Conservation (phyloP, 30 jellyfish, hydroid and myxozoan genomes). For the Cassiopea andromeda region DNA sequence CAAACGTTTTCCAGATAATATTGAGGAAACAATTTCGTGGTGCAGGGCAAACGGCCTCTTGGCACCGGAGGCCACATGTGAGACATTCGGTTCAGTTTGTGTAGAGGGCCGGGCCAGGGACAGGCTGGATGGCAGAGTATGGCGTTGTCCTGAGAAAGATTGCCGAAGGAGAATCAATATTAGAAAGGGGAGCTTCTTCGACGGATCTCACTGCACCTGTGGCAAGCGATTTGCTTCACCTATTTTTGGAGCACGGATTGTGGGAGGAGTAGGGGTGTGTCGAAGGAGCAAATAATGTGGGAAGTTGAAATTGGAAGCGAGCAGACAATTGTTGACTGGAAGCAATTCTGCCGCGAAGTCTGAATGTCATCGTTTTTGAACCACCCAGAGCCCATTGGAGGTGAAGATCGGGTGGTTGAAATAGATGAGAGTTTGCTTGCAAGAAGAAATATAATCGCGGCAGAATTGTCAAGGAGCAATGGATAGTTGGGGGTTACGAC, state of each 20-base stretch:
- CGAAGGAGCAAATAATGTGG: neutral
- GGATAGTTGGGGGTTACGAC: too few relatives aligned
- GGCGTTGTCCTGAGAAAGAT: neutral
- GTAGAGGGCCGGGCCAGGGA: neutral
- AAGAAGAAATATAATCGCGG: neutral
- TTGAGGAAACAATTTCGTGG: neutral
- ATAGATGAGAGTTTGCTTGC: neutral
- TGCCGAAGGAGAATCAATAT: neutral
- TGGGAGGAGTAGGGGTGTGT: neutral
- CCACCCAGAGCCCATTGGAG: neutral
- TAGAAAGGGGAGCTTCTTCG: slow-evolving; percentile 18
- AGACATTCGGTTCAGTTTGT: neutral
- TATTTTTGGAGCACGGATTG: neutral
- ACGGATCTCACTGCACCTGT: slow-evolving; percentile 8
- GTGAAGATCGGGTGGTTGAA: neutral
- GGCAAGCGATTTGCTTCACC: slow-evolving; percentile 2
- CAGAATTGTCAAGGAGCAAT: too few relatives aligned
- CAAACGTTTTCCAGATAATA: neutral
- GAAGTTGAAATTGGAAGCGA: neutral
- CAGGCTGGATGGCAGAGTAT: neutral
- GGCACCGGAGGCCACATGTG: neutral
- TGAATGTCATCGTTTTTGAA: neutral
- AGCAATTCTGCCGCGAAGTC: neutral
- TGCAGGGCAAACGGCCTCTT: neutral
- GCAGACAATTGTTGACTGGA: neutral